phyloP scores from a whole-genome alignment of 2,797 vertebrate species.

The Sarcoramphus papa region DNA sequence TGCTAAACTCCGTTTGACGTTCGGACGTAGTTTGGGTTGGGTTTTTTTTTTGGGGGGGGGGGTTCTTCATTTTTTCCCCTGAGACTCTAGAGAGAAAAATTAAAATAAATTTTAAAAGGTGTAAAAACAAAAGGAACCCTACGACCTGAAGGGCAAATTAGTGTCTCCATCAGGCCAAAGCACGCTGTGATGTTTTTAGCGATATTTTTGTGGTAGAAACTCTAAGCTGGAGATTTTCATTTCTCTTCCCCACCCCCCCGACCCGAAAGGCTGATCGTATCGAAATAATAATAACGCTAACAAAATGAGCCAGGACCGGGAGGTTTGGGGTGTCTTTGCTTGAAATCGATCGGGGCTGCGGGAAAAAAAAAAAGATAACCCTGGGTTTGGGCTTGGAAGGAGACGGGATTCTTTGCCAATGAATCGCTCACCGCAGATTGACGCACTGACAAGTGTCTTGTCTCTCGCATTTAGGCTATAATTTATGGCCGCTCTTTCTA shows the following conservation, averaged over 20 bases:
- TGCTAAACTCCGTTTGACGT: slow-evolving; percentile 12
- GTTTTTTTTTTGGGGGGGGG: not conserved
- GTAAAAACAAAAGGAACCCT: not conserved
- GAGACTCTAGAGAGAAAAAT: not conserved
- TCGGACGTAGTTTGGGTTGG: not conserved
- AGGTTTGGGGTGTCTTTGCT: not conserved
- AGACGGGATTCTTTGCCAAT: slow-evolving; percentile 37
- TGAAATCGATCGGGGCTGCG: slow-evolving; percentile 9
- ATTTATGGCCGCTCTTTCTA: slow-evolving; percentile 49
- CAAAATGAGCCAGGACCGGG: not conserved
- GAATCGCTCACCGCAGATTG: slow-evolving; percentile 38
- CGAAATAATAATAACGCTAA: not conserved
- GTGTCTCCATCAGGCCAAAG: not conserved
- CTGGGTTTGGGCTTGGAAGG: slow-evolving; percentile 32
- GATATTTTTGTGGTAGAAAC: not conserved
- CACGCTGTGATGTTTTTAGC: not conserved
- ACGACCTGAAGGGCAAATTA: not conserved
- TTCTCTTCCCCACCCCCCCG: not conserved
- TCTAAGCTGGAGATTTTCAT: not conserved
- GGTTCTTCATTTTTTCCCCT: not conserved
- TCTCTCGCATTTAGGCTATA: slow-evolving; percentile 41
- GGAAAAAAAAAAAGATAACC: not conserved
- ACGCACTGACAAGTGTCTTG: slow-evolving; percentile 1
- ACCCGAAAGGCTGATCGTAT: not conserved
- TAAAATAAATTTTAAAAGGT: not conserved